These are phyloP conservation scores for Microcebus murinus DNA, from an alignment of 2,113 vertebrate species.

Conservation along the genomic window DNA sequence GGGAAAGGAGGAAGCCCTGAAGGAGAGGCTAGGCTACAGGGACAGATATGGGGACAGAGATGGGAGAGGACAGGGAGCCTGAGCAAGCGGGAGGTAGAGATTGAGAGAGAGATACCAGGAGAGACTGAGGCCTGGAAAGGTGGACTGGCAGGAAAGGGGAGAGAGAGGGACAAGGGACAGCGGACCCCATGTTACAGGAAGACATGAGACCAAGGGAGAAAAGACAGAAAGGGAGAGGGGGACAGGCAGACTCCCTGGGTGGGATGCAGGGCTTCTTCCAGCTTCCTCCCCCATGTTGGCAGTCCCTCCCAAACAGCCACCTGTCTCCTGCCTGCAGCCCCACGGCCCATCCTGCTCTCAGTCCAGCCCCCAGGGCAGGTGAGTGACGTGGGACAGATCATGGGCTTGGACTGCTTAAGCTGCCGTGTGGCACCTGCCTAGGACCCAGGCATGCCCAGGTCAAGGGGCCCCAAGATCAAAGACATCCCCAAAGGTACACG, in stretches of 20 bases:
- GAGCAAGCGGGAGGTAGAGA: neutral
- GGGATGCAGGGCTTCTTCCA: neutral
- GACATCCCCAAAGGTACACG: neutral
- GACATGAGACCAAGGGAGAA: neutral
- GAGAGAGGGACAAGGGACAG: neutral
- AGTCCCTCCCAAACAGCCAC: neutral
- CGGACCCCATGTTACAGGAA: neutral
- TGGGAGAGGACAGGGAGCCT: neutral
- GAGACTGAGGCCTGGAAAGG: neutral
- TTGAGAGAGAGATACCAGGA: neutral
- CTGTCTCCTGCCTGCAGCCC: neutral
- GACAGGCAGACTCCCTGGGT: neutral
- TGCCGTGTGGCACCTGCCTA: neutral
- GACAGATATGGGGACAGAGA: too few species aligned
- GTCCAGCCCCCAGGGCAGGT: neutral
- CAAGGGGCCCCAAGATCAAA: neutral
- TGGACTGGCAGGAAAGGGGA: neutral
- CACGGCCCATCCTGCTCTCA: neutral
- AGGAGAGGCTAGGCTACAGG: neutral
- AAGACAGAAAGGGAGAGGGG: neutral
- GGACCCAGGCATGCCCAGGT: neutral
- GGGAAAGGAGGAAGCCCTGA: neutral
- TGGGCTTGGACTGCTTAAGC: neutral
- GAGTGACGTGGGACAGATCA: neutral
- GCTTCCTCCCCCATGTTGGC: too few species aligned